Conservation (phyloP, 2,797 vertebrate genomes). For the Macropodus opercularis region DNA sequence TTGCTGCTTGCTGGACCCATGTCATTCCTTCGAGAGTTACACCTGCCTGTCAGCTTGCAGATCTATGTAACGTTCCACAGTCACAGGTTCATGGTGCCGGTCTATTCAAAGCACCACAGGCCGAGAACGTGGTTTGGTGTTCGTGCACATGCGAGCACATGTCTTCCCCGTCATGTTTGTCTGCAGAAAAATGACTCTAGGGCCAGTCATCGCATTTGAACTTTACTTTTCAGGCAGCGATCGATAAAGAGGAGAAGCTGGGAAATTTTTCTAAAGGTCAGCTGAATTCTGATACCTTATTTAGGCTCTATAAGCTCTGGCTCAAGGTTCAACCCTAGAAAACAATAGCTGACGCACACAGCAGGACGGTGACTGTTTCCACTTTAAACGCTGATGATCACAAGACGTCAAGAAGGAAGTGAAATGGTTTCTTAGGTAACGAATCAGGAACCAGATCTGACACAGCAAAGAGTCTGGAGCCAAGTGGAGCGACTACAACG, state of each 20-base stretch:
- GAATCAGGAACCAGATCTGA: background rate
- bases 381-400: background rate
- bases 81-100: background rate
- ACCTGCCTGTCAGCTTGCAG: too few relatives aligned
- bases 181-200: background rate
- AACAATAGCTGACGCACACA: slow-evolving; percentile 1
- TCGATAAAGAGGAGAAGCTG: slow-evolving; percentile 7
- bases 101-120: background rate
- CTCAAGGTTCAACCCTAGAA: background rate
- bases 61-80: too few relatives aligned
- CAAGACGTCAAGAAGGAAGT: background rate
- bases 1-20: too few relatives aligned
- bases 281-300: background rate
- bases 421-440: background rate
- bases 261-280: slow-evolving; percentile 33
- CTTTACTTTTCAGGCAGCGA: slow-evolving; percentile 27
- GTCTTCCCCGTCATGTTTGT: too few relatives aligned
- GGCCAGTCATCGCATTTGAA: slow-evolving; percentile 15
- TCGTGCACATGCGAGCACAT: too few relatives aligned
- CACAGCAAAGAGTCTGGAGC: background rate
- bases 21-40: too few relatives aligned
- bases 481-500: background rate
- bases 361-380: background rate
- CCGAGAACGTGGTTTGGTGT: background rate
- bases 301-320: background rate